Base-by-base conservation (phyloP, 2,888 invertebrate genomes). In the Teleiodes luculella region DNA sequence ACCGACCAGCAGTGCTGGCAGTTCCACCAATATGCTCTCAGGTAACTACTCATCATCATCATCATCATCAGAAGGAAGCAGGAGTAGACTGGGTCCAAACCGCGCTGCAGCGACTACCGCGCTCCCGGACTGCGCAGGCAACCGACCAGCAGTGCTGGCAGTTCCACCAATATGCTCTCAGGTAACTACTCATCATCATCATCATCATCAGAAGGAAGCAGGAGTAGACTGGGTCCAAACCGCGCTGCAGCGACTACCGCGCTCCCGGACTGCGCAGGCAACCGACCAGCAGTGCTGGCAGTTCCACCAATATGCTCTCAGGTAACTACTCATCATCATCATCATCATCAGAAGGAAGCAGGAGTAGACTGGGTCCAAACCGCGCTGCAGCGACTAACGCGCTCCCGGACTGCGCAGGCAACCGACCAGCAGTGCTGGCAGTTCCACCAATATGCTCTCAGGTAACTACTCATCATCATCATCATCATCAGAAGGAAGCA, bases 1-100 rank as follows among this genome's bases (percentile, higher is more conserved):
- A 97, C 97, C 3, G 93, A 94, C 10, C 92, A 93, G 65, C 97
- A 98, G 83, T 89, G 97, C 64, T 91, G 92, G 70, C 95, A 96
- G 74, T 96, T 98, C 82, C 96, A 96, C 78, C 92, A 91, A 66
- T 91, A 92, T 54, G 92, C 96, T 16, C 10, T n/a, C 3, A 16
- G 16, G 39, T 18, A 18, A 16, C 16, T 3, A 18, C 18, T 20
- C n/a, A n/a, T n/a, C n/a, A n/a, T n/a, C n/a, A n/a, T n/a, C n/a
- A n/a, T n/a, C n/a, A n/a, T n/a, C n/a, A n/a, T n/a, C n/a, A n/a
- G n/a, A n/a, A n/a, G n/a, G n/a, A n/a, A n/a, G n/a, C n/a, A n/a
- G n/a, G n/a, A n/a, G 91, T 92, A 61, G 90, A 91, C 63, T 97
- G 96, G 95, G 30, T 51, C 39, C 39, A 80, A 98, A 65, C 94